phyloP scores from a whole-genome alignment of 37 sponge, comb jelly and placozoan genomes.

The Amphimedon queenslandica region DNA sequence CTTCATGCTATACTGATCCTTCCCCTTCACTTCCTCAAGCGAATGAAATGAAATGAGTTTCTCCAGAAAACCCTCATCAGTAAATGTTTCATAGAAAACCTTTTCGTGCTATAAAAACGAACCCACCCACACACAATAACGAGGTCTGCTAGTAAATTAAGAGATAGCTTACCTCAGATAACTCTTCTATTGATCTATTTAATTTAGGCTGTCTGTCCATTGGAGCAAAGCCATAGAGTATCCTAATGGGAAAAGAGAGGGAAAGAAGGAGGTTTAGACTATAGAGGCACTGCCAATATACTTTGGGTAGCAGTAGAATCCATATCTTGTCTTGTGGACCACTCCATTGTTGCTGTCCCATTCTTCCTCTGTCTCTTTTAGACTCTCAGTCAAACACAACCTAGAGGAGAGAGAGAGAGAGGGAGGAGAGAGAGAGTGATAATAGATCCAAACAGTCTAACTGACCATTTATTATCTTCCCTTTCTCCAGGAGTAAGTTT shows the following conservation, averaged over 20 bases:
- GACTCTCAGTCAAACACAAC: slow-evolving; percentile 1
- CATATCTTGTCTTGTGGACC: slow-evolving; percentile 78
- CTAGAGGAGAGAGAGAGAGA: background rate
- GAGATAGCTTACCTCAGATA: slow-evolving; percentile 21
- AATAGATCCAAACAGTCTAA: background rate
- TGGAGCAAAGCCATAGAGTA: slow-evolving; percentile 36
- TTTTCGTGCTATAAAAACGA: slow-evolving; percentile 38
- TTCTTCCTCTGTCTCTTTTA: slow-evolving; percentile 26
- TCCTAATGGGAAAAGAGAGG: too few species aligned
- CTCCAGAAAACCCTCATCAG: slow-evolving; percentile 58
- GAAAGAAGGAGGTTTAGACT: too few species aligned
- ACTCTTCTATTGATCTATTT: slow-evolving; percentile 22
- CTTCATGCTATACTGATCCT: slow-evolving; percentile 36
- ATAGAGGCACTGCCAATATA: too few species aligned
- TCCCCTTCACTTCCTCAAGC: slow-evolving; percentile 75
- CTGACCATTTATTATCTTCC: slow-evolving; percentile 55
- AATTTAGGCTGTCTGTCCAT: slow-evolving; percentile 43
- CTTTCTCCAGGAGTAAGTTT: slow-evolving; percentile 50
- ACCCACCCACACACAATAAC: background rate
- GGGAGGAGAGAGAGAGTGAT: too few species aligned
- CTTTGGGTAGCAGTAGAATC: slow-evolving; percentile 79
- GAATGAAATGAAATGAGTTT: slow-evolving; percentile 65
- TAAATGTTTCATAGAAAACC: slow-evolving; percentile 53
- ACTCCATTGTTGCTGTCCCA: slow-evolving; percentile 51
- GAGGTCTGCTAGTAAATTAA: background rate